Percentiles rank a stretch among this genome's conserved stretches.
phyloP scores from a whole-genome alignment of 2,113 vertebrate genomes.

The Cinclus mexicanus region DNA sequence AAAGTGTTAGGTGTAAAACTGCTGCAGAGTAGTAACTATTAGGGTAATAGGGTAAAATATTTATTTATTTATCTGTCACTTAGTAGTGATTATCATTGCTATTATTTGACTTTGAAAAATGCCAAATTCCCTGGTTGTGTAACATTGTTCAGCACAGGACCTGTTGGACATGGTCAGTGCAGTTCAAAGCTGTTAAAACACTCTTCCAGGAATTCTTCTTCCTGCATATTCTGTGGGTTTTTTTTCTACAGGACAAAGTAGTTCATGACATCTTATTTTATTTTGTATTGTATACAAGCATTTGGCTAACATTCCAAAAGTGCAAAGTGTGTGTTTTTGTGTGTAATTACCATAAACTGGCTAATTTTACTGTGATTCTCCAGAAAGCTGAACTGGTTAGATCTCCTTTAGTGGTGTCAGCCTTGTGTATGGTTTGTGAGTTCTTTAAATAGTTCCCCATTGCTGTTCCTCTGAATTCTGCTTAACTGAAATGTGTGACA shows the following conservation, averaged over 20 bases:
- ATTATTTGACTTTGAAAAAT: neutral
- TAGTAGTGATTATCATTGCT: neutral
- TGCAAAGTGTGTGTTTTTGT: neutral
- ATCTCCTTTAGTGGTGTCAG: neutral
- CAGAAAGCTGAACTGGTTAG: neutral
- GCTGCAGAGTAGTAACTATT: neutral
- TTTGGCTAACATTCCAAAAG: neutral
- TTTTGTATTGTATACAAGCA: neutral
- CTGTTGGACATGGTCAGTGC: neutral
- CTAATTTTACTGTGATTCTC: neutral
- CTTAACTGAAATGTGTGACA: neutral
- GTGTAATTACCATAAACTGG: neutral
- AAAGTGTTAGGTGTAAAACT: neutral
- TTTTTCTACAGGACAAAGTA: neutral
- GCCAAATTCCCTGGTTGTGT: neutral
- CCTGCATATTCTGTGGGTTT: neutral
- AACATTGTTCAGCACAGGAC: neutral
- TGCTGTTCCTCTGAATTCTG: neutral
- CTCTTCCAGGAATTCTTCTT: neutral
- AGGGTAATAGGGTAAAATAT: neutral
- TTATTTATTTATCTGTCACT: neutral
- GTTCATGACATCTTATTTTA: neutral
- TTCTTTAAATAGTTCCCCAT: neutral
- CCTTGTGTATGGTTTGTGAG: neutral
- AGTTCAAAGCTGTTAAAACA: neutral